Base-by-base conservation (phyloP, 2,113 vertebrate genomes). In the Uria aalge region DNA sequence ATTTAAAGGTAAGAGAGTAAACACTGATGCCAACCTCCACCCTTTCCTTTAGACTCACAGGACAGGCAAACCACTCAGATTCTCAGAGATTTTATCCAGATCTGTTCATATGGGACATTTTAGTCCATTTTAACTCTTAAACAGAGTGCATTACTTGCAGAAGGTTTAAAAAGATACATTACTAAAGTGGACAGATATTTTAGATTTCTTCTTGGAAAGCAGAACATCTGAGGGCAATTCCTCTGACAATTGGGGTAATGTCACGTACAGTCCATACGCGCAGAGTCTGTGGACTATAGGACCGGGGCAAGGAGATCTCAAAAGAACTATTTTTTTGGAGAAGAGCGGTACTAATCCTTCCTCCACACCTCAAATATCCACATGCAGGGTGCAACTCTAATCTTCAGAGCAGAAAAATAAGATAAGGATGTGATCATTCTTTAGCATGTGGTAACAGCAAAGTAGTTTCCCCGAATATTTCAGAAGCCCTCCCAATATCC, bases 291-390 rank as follows among this genome's bases (percentile, higher is more conserved):
- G 36, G 17, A 6, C 36, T 62, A 4, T 3, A 55, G 40, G 12
- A 27, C 0, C 4, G 3, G 26, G 3, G 20, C 2, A 3, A 13
- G 9, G 2, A 11, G 41, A 67, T 19, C 56, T 59, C 41, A 71
- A 36, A 83, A 67, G 2, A 50, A 12, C 4, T 40, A 4, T 7
- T 47, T 84, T 30, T 66, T 30, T 11, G 7, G 5, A 64, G 17
- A 73, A 68, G 12, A 60, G 48, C 20, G 7, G 15, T 40, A 30
- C 10, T 52, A 88, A 69, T 23, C 26, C 26, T 60, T 48, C 17
- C 40, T 53, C 19, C 34, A 60, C 9, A 40, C 9, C 17, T 85
- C 82, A 29, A 34, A 78, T 1, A 83, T 27, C 38, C 79, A 68
- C 6, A 88, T 5, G 5, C 22, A 90, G 19, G 17, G 29, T 48